Conservation (phyloP, 2,888 invertebrate genomes). For the Temnothorax unifasciatus region DNA sequence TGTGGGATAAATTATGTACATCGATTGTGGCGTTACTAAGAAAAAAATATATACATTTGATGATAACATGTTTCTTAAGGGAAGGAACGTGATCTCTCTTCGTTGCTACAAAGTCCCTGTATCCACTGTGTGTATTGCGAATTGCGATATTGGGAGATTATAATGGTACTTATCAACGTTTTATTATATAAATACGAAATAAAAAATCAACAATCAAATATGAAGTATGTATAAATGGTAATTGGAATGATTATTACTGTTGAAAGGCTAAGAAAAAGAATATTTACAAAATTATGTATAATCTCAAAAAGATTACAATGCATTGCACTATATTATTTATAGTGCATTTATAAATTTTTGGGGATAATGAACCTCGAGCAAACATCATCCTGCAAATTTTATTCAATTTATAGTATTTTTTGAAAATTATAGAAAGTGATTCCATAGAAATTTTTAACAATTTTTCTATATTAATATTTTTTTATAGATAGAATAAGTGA, state of each 20-base stretch:
- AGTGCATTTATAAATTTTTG: not conserved
- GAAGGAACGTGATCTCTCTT: not conserved
- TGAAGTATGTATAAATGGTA: not conserved
- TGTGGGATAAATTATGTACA: slow-evolving; percentile 8
- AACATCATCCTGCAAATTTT: not conserved
- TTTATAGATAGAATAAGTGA: not conserved
- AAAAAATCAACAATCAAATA: not conserved
- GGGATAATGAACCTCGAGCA: not conserved
- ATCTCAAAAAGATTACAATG: not conserved
- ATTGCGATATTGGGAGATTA: slow-evolving; percentile 19
- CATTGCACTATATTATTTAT: not conserved
- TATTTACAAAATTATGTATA: slow-evolving; percentile 31
- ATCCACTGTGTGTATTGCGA: not conserved
- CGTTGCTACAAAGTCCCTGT: not conserved
- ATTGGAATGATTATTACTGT: not conserved
- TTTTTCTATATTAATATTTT: not conserved
- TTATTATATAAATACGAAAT: not conserved
- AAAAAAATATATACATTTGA: slow-evolving; percentile 1
- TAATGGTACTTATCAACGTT: not conserved
- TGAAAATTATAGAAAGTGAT: not conserved
- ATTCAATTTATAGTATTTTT: not conserved
- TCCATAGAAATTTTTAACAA: not conserved
- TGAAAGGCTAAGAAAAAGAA: not conserved
- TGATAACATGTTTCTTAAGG: not conserved
- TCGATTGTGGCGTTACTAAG: not conserved